These are phyloP conservation scores for Tenthredo distinguenda DNA, from an alignment of 2,888 invertebrate species.

Conservation along the genomic window DNA sequence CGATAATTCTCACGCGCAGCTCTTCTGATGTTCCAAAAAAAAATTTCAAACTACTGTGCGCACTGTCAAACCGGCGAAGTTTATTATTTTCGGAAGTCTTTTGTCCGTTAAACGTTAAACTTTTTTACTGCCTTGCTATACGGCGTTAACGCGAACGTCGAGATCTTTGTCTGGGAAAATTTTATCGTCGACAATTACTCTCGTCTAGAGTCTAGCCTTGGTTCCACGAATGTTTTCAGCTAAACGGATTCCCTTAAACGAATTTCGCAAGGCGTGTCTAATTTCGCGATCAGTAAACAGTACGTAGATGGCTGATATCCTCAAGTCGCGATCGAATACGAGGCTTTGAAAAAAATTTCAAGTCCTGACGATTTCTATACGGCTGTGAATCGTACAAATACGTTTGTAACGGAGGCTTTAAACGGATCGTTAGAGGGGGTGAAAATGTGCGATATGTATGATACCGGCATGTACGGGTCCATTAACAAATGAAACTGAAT, in stretches of 20 bases:
- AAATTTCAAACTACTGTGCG: not conserved
- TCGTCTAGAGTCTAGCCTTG: not conserved
- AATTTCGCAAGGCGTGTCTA: not conserved
- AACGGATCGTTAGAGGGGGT: conserved; percentile 23
- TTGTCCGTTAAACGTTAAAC: conserved; percentile 11
- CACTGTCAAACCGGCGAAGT: not conserved
- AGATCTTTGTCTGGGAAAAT: conserved; percentile 18
- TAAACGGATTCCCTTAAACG: not conserved
- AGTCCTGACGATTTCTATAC: too few species aligned
- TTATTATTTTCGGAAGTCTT: conserved; percentile 22
- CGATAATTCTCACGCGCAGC: not conserved
- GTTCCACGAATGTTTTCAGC: conserved; percentile 14
- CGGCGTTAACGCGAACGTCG: not conserved
- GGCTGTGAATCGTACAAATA: not conserved
- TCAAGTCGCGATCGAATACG: not conserved
- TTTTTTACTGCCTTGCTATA: not conserved
- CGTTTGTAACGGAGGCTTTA: not conserved
- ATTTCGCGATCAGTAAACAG: not conserved
- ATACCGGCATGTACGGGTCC: not conserved
- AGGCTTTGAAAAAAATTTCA: not conserved
- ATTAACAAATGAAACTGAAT: conserved; percentile 51
- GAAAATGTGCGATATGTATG: conserved; percentile 11
- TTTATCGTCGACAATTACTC: conserved; percentile 27
- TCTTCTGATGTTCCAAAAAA: not conserved
- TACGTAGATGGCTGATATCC: not conserved